Evolutionary conservation across 2,113 vertebrate species (phyloP), one percentile per base, ranked within the genome.

Genomic region (Sarotherodon lohbergeri): DNA sequence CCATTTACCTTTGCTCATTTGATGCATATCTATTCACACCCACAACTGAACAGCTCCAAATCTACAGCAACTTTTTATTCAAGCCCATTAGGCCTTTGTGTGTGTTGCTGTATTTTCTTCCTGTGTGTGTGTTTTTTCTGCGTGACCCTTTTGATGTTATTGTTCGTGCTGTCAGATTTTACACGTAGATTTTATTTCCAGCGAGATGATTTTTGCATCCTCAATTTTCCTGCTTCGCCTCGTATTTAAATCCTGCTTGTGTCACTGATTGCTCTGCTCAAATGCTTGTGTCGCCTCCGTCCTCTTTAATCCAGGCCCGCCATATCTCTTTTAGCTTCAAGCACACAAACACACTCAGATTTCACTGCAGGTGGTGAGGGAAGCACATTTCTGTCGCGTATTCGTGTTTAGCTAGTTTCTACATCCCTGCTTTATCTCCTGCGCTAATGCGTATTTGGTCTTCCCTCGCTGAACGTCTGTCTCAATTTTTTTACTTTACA

Each of bases 331-430:
- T 82, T 41, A 80, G 52, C 88, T 56, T 32, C 7, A 36, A 41
- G 71, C 56, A 41, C 66, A 36, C 32, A 17, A 46, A 63, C 61
- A 32, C 39, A 43, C 29, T 52, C 7, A 55, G 54, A 41, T 87
- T 89, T 85, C 85, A 80, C 87, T 71, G 82, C 82, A 78, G 80
- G 61, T 90, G 68, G 59, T 48, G 86, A 86, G 29, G 39, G 41
- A 56, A 76, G 84, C 86, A 86, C 32, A 82, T 81, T 82, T 87
- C 48, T 68, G 27, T 29, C 2, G 29, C 68, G 9, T n/a, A 24
- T 87, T 79, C 57, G 80, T 88, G 80, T 86, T 52, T 63, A 34
- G 83, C 57, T 50, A 43, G 17, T 54, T 83, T 84, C 79, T 73
- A 79, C 73, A 54, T 88, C 57, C 88, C 66, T 6, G 19, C 46